Base-by-base conservation (phyloP, 1,140 invertebrate species). In the Hylaeus anthracinus region DNA sequence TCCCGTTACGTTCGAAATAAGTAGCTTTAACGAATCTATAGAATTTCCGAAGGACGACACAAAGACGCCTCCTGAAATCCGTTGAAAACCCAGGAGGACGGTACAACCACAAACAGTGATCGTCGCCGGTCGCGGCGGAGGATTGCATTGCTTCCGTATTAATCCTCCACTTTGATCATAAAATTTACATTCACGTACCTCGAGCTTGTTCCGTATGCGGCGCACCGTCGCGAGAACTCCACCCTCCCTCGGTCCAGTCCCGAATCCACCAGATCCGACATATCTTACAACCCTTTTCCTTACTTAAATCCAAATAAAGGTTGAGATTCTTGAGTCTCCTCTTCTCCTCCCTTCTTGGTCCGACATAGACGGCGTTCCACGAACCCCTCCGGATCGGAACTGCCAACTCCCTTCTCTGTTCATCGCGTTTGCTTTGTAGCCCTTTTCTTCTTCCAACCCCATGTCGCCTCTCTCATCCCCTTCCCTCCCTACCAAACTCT, bases 271-370 rank as follows among this genome's bases (percentile, higher is more conserved):
- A 10, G 73, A 81, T 69, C 63, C 72, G 65, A 83, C 85, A 79
- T 79, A 82, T 86, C 86, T 83, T 79, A 84, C 91, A 92, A 93
- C 91, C 91, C 92, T 92, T 93, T 79, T 92, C 89, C 89, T 90
- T 87, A 90, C 91, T 93, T 89, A 90, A 92, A 91, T 90, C 88
- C 87, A 87, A 92, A 91, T 90, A 91, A 92, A 92, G 91, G 88
- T 91, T 90, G 89, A 91, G 90, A 91, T 92, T 91, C 91, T 88
- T 83, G 79, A 90, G 83, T 75, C 61, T 72, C 66, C 79, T 69
- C 70, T 65, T 76, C 51, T 63, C 72, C 67, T 66, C 75, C 63
- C 64, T 60, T 70, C 64, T 79, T 39, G n/a, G 66, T 60, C 64
- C 81, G 67, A 74, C 85, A 76, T 82, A 88, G 82, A 75, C 85